A percentile compares a stretch with the other conserved stretches of the same genome.
These are phyloP conservation scores for Desoria tigrina DNA, from an alignment of 2,888 invertebrate species.

Conservation along the genomic window DNA sequence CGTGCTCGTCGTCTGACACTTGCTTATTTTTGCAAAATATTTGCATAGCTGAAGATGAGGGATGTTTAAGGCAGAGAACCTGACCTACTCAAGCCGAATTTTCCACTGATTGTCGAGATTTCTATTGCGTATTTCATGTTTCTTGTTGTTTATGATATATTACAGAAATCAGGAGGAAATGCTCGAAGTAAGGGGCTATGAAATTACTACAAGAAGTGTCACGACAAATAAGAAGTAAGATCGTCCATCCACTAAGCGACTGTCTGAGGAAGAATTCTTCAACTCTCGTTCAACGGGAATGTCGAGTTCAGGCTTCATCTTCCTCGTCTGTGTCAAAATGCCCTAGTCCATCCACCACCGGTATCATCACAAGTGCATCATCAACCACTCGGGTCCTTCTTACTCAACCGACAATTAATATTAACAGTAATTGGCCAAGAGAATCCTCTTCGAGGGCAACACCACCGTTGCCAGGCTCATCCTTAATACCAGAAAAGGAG, in stretches of 20 bases:
- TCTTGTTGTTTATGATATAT: too few species aligned
- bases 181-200: conserved; percentile 16
- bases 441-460: neutral
- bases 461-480: conserved; percentile 5
- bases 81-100: too few species aligned
- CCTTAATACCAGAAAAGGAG: conserved; percentile 12
- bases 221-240: conserved; percentile 19
- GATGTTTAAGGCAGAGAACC: too few species aligned
- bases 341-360: too few species aligned
- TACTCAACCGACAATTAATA: conserved; percentile 4
- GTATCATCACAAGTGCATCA: too few species aligned
- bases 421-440: conserved; percentile 3
- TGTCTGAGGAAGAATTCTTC: conserved; percentile 9
- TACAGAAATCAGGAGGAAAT: neutral
- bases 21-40: too few species aligned
- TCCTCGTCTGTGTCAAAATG: too few species aligned
- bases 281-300: conserved; percentile 16
- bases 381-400: neutral
- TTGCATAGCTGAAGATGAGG: too few species aligned
- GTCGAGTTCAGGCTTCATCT: conserved; percentile 8
- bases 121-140: too few species aligned
- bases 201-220: conserved; percentile 33
- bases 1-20: too few species aligned
- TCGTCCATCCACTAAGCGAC: conserved; percentile 11
- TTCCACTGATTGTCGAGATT: too few species aligned